These are phyloP conservation scores for Lycopodina hypogea DNA, from an alignment of 37 sponge, comb jelly and placozoan genomes.

Conservation along the genomic window DNA sequence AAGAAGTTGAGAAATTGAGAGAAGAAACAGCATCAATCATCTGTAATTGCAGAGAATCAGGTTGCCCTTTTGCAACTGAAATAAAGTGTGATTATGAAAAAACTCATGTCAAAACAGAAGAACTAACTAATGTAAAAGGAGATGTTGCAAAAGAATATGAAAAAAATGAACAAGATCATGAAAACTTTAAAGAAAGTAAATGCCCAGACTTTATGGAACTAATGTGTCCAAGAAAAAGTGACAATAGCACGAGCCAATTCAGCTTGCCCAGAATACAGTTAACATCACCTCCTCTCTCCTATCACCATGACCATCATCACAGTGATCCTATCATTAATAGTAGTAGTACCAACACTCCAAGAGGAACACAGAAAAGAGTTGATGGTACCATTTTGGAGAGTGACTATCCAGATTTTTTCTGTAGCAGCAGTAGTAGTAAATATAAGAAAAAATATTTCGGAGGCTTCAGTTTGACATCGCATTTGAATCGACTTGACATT, in stretches of 20 bases:
- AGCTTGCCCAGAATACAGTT: no score
- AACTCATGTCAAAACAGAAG: no score
- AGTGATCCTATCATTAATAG: no score
- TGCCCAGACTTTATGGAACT: constrained; percentile 7
- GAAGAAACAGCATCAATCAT: constrained; percentile 2
- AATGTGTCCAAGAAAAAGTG: neutral
- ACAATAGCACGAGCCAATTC: neutral
- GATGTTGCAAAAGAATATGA: neutral
- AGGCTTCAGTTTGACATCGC: neutral
- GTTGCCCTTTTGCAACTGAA: constrained; percentile 35
- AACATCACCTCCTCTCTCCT: no score
- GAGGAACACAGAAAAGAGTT: constrained; percentile 17
- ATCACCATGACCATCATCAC: neutral
- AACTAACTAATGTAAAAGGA: no score
- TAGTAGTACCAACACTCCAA: neutral
- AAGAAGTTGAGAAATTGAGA: constrained; percentile 20
- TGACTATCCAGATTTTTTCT: neutral
- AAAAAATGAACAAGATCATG: no score
- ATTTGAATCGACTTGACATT: neutral
- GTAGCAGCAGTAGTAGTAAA: neutral
- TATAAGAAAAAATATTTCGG: no score
- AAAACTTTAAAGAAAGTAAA: no score
- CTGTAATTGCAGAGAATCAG: constrained; percentile 35
- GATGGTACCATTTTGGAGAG: constrained; percentile 29
- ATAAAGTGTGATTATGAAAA: no score